Evolutionary conservation across 2,888 invertebrate species (phyloP).

Genomic region (Drosophila cognata): DNA sequence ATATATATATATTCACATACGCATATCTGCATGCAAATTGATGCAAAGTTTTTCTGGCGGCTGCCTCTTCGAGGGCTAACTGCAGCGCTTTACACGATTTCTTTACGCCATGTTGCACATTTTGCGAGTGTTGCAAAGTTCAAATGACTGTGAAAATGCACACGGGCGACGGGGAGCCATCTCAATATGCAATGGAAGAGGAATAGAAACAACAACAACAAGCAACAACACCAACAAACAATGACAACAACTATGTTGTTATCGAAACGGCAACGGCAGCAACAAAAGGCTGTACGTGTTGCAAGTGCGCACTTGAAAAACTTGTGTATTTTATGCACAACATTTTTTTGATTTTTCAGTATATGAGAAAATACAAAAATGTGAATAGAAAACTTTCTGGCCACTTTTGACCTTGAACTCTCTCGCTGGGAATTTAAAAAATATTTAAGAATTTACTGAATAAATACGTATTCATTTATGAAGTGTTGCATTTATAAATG

Average conservation of each 20-base stretch:
- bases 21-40: constrained; percentile 34
- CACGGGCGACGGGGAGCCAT: constrained; percentile 26
- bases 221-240: constrained; percentile 15
- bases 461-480: no score
- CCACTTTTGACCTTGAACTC: constrained; percentile 2
- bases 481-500: background rate
- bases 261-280: constrained; percentile 16
- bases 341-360: constrained; percentile 2
- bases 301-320: constrained; percentile 31
- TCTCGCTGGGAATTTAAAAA: background rate
- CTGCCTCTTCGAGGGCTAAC: constrained; percentile 53
- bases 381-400: constrained; percentile 3
- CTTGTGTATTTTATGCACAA: constrained; percentile 20
- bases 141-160: constrained; percentile 76
- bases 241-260: constrained; percentile 32
- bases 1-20: constrained; percentile 11
- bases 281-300: constrained; percentile 44
- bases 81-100: constrained; percentile 71
- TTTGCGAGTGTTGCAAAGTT: constrained; percentile 71
- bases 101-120: constrained; percentile 73
- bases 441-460: background rate
- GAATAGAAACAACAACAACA: constrained; percentile 13
- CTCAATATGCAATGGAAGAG: background rate
- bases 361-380: background rate
- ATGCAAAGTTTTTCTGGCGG: constrained; percentile 43